Conservation (phyloP, 2,113 vertebrate genomes). For the Malaclemys terrapin region DNA sequence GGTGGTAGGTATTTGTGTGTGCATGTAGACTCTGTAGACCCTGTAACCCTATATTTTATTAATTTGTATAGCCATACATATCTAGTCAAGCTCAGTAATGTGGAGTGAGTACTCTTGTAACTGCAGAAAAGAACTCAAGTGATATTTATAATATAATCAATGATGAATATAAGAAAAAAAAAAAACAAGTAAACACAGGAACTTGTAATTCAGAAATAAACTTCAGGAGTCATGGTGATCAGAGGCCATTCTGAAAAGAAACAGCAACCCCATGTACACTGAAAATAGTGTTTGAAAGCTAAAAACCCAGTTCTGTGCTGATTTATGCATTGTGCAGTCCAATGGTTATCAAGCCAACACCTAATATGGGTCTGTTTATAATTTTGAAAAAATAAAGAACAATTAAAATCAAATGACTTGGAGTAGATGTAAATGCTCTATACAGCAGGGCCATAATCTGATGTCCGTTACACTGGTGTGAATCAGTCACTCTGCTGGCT, state of each 20-base stretch:
- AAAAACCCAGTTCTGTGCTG: neutral
- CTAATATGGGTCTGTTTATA: neutral
- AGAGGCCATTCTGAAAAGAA: slow-evolving; percentile 1
- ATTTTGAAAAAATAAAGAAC: neutral
- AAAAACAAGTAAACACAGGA: neutral
- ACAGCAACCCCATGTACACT: neutral
- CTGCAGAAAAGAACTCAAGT: neutral
- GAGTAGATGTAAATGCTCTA: neutral
- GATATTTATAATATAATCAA: slow-evolving; percentile 9
- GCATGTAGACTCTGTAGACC: neutral
- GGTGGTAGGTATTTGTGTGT: neutral
- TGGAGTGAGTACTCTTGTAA: slow-evolving; percentile 23
- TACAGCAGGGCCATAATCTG: neutral
- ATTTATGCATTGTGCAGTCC: neutral
- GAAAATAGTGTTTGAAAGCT: neutral
- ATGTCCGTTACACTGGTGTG: neutral
- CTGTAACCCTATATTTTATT: slow-evolving; percentile 19
- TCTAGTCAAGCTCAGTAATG: neutral
- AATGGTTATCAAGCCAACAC: neutral
- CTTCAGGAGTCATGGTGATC: slow-evolving; percentile 24
- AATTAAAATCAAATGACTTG: neutral
- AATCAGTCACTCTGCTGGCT: slow-evolving; percentile 23
- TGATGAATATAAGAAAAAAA: neutral
- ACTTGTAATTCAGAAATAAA: slow-evolving; percentile 34
- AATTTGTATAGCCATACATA: slow-evolving; percentile 25